These are phyloP conservation scores for Pachycephus smyrnensis DNA, from an alignment of 2,888 invertebrate genomes.

Conservation along the genomic window DNA sequence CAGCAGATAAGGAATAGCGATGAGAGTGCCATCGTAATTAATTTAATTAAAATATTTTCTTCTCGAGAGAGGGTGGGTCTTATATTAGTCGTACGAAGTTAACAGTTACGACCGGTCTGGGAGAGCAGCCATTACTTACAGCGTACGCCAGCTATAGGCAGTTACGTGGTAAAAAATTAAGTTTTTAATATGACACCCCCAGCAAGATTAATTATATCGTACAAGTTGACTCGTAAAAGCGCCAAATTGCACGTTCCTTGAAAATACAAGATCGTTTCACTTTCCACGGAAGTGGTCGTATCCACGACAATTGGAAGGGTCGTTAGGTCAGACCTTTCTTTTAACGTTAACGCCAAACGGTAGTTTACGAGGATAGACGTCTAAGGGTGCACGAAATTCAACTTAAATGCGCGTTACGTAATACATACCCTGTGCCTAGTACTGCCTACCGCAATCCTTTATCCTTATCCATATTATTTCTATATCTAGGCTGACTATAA, in stretches of 20 bases:
- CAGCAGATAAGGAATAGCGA: neutral
- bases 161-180: conserved; percentile 17
- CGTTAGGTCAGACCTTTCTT: neutral
- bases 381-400: neutral
- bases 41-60: conserved; percentile 9
- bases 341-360: neutral
- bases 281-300: neutral
- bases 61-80: neutral
- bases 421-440: neutral
- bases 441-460: neutral
- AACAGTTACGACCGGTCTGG: conserved; percentile 5
- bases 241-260: neutral
- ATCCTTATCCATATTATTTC: neutral
- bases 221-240: conserved; percentile 13
- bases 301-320: neutral
- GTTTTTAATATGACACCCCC: conserved; percentile 10
- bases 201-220: conserved; percentile 17
- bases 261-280: neutral
- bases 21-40: conserved; percentile 7
- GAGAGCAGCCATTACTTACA: neutral
- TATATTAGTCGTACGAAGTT: conserved; percentile 8
- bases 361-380: neutral
- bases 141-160: conserved; percentile 3
- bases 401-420: neutral
- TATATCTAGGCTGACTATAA: neutral